phyloP scores from a whole-genome alignment of 2,888 invertebrate species.

The Phyto melanocephala region DNA sequence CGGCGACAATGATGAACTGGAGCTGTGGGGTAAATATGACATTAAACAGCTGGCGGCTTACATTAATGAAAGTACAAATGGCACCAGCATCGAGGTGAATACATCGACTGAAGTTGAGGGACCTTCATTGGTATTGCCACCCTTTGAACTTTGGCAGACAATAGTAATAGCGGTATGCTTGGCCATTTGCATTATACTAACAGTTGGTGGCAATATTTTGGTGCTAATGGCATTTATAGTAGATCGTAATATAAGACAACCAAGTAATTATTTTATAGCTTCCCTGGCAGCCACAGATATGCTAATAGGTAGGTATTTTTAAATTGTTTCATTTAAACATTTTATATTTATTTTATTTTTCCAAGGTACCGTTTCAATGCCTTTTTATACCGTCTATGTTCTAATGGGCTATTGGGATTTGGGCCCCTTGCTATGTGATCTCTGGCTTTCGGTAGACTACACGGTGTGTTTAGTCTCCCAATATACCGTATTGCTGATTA shows the following conservation, averaged over 20 bases:
- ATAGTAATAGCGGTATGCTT: conserved; percentile 92
- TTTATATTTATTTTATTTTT: conserved; percentile 67
- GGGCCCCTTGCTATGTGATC: conserved; percentile 96
- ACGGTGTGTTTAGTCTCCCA: conserved; percentile 99
- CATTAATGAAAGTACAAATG: conserved; percentile 69
- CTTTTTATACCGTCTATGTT: conserved; percentile 98
- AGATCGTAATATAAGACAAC: conserved; percentile 95
- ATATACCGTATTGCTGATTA: conserved; percentile 98
- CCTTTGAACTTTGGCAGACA: conserved; percentile 94
- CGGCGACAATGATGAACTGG: conserved; percentile 78
- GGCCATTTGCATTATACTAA: conserved; percentile 92
- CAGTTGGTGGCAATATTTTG: conserved; percentile 96
- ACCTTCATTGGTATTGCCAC: conserved; percentile 84
- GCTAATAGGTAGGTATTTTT: conserved; percentile 85
- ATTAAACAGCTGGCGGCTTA: conserved; percentile 73
- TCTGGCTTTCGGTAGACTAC: conserved; percentile 99
- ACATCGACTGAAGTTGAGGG: conserved; percentile 68
- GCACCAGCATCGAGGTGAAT: conserved; percentile 66
- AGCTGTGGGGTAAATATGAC: conserved; percentile 74
- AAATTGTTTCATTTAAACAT: background rate
- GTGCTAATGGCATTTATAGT: conserved; percentile 97
- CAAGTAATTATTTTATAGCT: conserved; percentile 99
- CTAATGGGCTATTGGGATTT: conserved; percentile 98
- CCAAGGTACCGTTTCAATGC: conserved; percentile 96
- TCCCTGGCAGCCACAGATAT: conserved; percentile 98